A percentile compares a stretch with the other conserved stretches of the same genome.
These are phyloP conservation scores for Diabrotica balteata DNA, from an alignment of 2,888 invertebrate genomes.

Conservation along the genomic window DNA sequence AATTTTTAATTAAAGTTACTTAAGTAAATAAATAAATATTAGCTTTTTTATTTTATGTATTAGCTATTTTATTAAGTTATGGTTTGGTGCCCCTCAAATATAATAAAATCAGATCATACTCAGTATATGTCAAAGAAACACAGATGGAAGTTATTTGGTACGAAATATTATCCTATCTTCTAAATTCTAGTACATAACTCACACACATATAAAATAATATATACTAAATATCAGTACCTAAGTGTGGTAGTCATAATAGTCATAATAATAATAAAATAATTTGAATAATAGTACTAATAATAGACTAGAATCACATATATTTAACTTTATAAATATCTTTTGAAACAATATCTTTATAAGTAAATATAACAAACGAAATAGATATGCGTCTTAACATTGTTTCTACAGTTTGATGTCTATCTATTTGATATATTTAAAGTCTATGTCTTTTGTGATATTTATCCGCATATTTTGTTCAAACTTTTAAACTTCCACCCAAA, in stretches of 20 bases:
- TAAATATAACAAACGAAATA: slow-evolving; percentile 24
- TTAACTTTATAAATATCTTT: slow-evolving; percentile 44
- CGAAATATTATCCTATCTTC: slow-evolving; percentile 43
- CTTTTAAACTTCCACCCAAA: no score
- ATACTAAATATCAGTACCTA: slow-evolving; percentile 41
- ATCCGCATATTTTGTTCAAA: no score
- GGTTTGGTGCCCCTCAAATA: no score
- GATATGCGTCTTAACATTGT: slow-evolving; percentile 18
- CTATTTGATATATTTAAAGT: background rate
- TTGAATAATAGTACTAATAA: slow-evolving; percentile 20
- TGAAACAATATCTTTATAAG: slow-evolving; percentile 41
- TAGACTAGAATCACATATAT: slow-evolving; percentile 50
- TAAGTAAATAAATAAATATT: no score
- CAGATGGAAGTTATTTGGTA: slow-evolving; percentile 42
- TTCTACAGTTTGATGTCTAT: background rate
- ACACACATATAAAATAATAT: slow-evolving; percentile 43
- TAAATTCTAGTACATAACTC: slow-evolving; percentile 44
- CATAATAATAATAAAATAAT: no score
- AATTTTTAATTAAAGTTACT: no score
- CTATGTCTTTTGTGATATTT: background rate
- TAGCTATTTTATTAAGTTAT: no score
- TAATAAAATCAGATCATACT: background rate
- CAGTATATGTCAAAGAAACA: background rate
- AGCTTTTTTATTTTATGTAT: no score
- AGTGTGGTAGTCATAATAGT: no score